These are phyloP conservation scores for Agrypnia vestita DNA, from an alignment of 1,140 invertebrate genomes.

Conservation along the genomic window DNA sequence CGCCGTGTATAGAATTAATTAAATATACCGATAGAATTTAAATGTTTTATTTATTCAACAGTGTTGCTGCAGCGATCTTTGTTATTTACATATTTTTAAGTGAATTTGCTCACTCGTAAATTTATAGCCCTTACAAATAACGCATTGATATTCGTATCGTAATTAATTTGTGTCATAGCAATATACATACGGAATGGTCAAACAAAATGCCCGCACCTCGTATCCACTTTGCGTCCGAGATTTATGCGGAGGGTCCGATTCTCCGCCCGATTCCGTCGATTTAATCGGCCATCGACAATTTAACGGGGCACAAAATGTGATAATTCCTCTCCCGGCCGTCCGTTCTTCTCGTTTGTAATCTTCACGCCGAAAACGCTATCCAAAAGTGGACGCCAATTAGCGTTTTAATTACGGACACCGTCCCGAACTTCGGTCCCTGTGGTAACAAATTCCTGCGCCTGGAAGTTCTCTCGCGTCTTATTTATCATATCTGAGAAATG, in stretches of 20 bases:
- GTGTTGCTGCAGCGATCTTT: no score
- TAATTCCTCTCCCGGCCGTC: slow-evolving; percentile 1
- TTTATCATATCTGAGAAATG: not conserved
- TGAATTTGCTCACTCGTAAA: not conserved
- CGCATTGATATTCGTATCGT: no score
- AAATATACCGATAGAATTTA: no score
- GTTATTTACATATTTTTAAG: not conserved
- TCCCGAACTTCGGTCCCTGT: not conserved
- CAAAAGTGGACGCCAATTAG: slow-evolving; percentile 16
- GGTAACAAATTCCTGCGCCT: not conserved
- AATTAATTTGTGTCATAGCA: slow-evolving; percentile 41
- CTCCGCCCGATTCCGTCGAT: not conserved
- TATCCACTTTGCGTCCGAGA: slow-evolving; percentile 12
- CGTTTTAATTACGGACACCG: slow-evolving; percentile 17
- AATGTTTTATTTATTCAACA: no score
- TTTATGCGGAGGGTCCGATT: slow-evolving; percentile 14
- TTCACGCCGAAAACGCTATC: not conserved
- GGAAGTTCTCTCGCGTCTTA: not conserved
- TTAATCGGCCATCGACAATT: slow-evolving; percentile 21
- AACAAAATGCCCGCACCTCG: slow-evolving; percentile 1
- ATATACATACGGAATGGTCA: slow-evolving; percentile 18
- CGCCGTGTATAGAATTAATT: no score
- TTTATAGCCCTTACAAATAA: slow-evolving; percentile 19
- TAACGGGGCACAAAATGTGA: slow-evolving; percentile 18
- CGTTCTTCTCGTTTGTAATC: slow-evolving; percentile 11